Conservation (phyloP, 2,113 vertebrate species). For the Dermatemys mawii region DNA sequence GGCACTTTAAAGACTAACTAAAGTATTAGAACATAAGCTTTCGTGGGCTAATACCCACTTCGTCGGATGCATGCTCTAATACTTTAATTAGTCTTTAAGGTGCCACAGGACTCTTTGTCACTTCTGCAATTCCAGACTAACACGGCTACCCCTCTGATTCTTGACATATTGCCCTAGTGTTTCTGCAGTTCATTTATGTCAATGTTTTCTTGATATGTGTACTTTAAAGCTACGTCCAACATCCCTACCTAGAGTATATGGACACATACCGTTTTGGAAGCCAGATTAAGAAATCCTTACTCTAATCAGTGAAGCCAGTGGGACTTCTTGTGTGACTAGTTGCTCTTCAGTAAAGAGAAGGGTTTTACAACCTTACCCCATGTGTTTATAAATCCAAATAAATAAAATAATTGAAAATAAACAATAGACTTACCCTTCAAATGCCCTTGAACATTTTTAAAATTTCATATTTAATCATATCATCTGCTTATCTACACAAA, state of each 20-base stretch:
- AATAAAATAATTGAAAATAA: not conserved
- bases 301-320: rapidly evolving
- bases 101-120: too few relatives aligned
- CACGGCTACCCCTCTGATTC: too few relatives aligned
- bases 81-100: too few relatives aligned
- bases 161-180: not conserved
- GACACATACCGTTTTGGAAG: not conserved
- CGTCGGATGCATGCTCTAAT: too few relatives aligned
- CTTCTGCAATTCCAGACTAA: too few relatives aligned
- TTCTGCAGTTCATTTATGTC: not conserved
- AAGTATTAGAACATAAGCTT: too few relatives aligned
- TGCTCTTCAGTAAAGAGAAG: not conserved
- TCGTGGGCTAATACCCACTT: too few relatives aligned
- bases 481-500: not conserved
- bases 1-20: too few relatives aligned
- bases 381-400: not conserved
- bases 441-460: not conserved
- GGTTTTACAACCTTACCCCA: not conserved
- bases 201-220: not conserved
- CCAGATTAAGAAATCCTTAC: not conserved
- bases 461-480: not conserved
- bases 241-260: not conserved
- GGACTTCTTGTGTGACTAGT: not conserved
- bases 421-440: not conserved
- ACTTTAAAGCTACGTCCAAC: not conserved